phyloP scores from a whole-genome alignment of 2,113 vertebrate species.

The Petrocephalus microphthalmus region DNA sequence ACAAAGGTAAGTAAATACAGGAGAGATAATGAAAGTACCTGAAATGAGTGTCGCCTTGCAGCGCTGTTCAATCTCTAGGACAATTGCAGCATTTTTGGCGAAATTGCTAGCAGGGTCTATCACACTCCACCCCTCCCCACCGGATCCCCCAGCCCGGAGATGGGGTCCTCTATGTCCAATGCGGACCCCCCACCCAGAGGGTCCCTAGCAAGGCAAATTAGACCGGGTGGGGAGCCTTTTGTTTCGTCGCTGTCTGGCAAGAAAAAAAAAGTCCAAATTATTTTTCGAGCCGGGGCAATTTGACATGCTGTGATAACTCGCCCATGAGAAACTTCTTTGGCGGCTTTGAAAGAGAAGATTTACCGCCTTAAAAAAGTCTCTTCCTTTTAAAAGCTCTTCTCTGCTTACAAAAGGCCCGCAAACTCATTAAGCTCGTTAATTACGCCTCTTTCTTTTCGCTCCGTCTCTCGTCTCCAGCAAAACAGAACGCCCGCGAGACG shows the following conservation, averaged over 20 bases:
- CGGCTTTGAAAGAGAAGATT: slow-evolving; percentile 84
- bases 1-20: slow-evolving; percentile 71
- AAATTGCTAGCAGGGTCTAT: slow-evolving; percentile 62
- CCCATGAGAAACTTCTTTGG: slow-evolving; percentile 93
- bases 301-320: slow-evolving; percentile 99
- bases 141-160: slow-evolving; percentile 42
- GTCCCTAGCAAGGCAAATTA: slow-evolving; percentile 73
- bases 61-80: slow-evolving; percentile 65
- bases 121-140: slow-evolving; percentile 49
- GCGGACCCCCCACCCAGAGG: slow-evolving; percentile 66
- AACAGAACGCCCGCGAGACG: slow-evolving; percentile 52
- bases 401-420: slow-evolving; percentile 79
- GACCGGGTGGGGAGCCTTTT: slow-evolving; percentile 56
- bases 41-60: slow-evolving; percentile 59
- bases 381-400: slow-evolving; percentile 43
- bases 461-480: slow-evolving; percentile 57
- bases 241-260: slow-evolving; percentile 63
- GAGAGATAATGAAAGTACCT: slow-evolving; percentile 67
- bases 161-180: slow-evolving; percentile 64
- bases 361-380: slow-evolving; percentile 73
- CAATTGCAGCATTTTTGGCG: slow-evolving; percentile 73
- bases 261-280: slow-evolving; percentile 82
- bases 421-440: slow-evolving; percentile 99
- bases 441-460: slow-evolving; percentile 68
- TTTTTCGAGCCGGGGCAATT: slow-evolving; percentile 92